Evolutionary conservation across 2,113 vertebrate genomes (phyloP).

Genomic region (Eulemur rufifrons): DNA sequence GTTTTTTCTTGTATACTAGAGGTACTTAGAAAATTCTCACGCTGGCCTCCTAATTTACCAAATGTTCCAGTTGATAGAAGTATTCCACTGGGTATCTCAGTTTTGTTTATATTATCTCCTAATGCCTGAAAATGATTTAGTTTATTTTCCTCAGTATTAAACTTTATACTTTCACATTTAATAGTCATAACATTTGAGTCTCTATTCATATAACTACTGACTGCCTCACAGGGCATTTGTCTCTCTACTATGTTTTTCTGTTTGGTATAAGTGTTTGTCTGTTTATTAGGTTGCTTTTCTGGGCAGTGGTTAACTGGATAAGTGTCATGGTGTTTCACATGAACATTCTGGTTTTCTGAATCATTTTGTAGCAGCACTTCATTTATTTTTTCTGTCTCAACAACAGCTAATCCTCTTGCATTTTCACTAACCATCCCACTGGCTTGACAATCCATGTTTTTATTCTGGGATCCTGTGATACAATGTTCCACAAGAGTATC

Average conservation of each 20-base stretch:
- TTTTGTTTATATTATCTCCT: slow-evolving; percentile 38
- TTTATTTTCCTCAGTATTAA: slow-evolving; percentile 59
- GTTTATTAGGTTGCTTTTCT: background rate
- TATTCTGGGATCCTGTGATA: background rate
- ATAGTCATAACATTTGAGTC: background rate
- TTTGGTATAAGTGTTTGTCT: background rate
- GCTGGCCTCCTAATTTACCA: slow-evolving; percentile 50
- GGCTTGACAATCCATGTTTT: slow-evolving; percentile 44
- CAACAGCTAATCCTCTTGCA: background rate
- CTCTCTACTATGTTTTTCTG: slow-evolving; percentile 30
- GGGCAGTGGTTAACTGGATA: background rate
- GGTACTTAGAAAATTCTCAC: slow-evolving; percentile 59
- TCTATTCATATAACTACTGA: background rate
- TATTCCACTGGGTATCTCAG: background rate
- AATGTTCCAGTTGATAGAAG: slow-evolving; percentile 49
- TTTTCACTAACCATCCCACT: background rate
- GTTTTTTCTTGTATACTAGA: slow-evolving; percentile 56
- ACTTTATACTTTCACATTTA: slow-evolving; percentile 17
- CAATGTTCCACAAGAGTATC: background rate
- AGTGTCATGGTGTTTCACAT: slow-evolving; percentile 16
- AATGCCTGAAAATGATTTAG: slow-evolving; percentile 50
- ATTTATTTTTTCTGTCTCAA: slow-evolving; percentile 33
- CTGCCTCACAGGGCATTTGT: background rate
- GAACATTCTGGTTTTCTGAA: slow-evolving; percentile 41
- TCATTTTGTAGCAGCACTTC: background rate